These are phyloP conservation scores for Brachynemurus nebulosus DNA, from an alignment of 2,888 invertebrate species.

Conservation along the genomic window DNA sequence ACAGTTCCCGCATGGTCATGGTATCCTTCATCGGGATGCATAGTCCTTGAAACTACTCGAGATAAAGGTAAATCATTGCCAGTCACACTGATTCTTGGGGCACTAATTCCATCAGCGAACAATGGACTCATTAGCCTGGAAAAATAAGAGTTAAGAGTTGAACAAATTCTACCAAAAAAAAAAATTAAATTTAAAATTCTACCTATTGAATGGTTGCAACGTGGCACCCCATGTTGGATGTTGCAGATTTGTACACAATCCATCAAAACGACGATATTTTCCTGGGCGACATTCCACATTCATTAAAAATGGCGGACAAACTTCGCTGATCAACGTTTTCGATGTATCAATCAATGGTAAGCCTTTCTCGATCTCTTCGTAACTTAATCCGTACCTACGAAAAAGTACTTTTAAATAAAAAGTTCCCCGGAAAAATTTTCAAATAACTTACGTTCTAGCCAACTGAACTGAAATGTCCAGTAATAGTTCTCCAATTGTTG, in stretches of 20 bases:
- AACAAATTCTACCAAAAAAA: not conserved
- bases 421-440: too few species aligned
- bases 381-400: constrained; percentile 72
- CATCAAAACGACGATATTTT: constrained; percentile 75
- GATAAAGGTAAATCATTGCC: constrained; percentile 67
- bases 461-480: constrained; percentile 73
- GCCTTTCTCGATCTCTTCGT: constrained; percentile 78
- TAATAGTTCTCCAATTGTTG: constrained; percentile 73
- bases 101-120: constrained; percentile 72
- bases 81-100: constrained; percentile 66
- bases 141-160: constrained; percentile 1
- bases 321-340: constrained; percentile 69
- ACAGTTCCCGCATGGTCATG: constrained; percentile 90
- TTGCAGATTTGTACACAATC: constrained; percentile 76
- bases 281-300: constrained; percentile 80
- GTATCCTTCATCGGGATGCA: constrained; percentile 86
- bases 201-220: constrained; percentile 73
- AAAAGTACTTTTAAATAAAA: too few species aligned
- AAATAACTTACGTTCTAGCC: constrained; percentile 59
- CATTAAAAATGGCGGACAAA: constrained; percentile 76
- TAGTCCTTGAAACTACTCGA: constrained; percentile 73
- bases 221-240: constrained; percentile 85
- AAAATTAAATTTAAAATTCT: constrained; percentile 20
- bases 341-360: constrained; percentile 79
- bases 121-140: constrained; percentile 60